Conservation (phyloP, 2,113 vertebrate genomes). For the Ammodytes marinus region DNA sequence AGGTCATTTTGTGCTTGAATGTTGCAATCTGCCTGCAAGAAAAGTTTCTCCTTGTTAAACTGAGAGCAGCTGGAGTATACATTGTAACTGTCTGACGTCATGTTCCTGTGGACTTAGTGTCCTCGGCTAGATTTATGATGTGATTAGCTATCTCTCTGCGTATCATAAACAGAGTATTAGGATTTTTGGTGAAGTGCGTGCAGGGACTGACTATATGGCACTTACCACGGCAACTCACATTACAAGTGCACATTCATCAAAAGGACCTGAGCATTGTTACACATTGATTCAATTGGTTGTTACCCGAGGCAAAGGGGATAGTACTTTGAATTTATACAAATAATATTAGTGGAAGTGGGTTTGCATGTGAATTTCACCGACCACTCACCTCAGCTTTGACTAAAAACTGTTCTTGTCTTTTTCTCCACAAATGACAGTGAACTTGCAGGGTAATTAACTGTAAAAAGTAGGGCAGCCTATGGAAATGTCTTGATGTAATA, state of each 20-base stretch:
- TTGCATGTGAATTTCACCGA: no score
- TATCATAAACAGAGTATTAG: slow-evolving; percentile 69
- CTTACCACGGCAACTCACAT: slow-evolving; percentile 25
- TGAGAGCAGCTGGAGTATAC: slow-evolving; percentile 47
- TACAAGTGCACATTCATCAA: slow-evolving; percentile 39
- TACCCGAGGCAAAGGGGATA: background rate
- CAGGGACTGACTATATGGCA: slow-evolving; percentile 31
- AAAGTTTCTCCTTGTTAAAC: slow-evolving; percentile 44
- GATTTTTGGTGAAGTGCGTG: slow-evolving; percentile 33
- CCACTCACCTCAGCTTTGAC: no score
- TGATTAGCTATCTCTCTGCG: slow-evolving; percentile 48
- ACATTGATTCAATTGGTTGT: slow-evolving; percentile 29
- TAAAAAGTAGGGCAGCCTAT: background rate
- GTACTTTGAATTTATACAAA: background rate
- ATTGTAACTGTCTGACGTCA: slow-evolving; percentile 53
- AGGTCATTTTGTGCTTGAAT: slow-evolving; percentile 25
- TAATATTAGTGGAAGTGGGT: background rate
- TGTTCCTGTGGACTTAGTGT: slow-evolving; percentile 35
- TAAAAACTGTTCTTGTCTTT: no score
- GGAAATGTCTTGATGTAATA: slow-evolving; percentile 4
- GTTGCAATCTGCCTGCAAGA: slow-evolving; percentile 27
- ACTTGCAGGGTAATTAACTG: slow-evolving; percentile 4
- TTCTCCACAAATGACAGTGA: background rate
- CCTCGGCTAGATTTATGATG: slow-evolving; percentile 56
- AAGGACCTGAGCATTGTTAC: slow-evolving; percentile 27